Percentiles rank a stretch among this genome's conserved stretches.
These are phyloP conservation scores for Ennomos erosarius DNA, from an alignment of 2,888 invertebrate genomes.

Conservation along the genomic window DNA sequence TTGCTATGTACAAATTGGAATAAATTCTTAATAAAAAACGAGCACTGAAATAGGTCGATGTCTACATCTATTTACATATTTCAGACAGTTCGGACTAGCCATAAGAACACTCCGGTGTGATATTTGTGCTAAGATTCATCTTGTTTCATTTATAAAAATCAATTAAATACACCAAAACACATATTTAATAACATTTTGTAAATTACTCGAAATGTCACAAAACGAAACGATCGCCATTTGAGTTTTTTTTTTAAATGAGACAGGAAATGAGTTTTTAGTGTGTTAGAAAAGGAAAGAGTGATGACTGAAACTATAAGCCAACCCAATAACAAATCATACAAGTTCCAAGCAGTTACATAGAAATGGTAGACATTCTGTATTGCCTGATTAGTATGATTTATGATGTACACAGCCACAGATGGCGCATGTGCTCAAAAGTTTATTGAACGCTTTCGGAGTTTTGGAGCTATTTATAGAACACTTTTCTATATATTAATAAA, in stretches of 20 bases:
- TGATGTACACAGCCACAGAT: slow-evolving; percentile 53
- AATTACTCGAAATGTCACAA: slow-evolving; percentile 71
- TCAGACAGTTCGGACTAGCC: slow-evolving; percentile 35
- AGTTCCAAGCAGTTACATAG: slow-evolving; percentile 24
- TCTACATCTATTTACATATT: slow-evolving; percentile 34
- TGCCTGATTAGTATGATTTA: slow-evolving; percentile 47
- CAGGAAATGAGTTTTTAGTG: slow-evolving; percentile 21
- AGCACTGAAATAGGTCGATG: slow-evolving; percentile 42
- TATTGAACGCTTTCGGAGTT: slow-evolving; percentile 75
- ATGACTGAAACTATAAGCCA: slow-evolving; percentile 45
- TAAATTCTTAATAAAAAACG: slow-evolving; percentile 27
- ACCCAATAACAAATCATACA: slow-evolving; percentile 48
- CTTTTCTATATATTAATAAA: background rate
- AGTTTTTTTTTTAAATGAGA: slow-evolving; percentile 62
- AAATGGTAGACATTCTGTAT: slow-evolving; percentile 29
- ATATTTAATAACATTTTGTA: slow-evolving; percentile 57
- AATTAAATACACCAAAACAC: slow-evolving; percentile 51
- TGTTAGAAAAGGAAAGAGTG: slow-evolving; percentile 50
- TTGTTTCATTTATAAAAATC: slow-evolving; percentile 66
- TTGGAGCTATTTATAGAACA: slow-evolving; percentile 69
- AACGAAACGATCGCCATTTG: slow-evolving; percentile 69
- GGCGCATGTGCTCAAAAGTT: slow-evolving; percentile 78
- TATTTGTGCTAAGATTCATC: slow-evolving; percentile 40
- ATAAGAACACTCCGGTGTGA: slow-evolving; percentile 18
- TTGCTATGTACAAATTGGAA: background rate